These are phyloP conservation scores for Hoplostethus mediterraneus DNA, from an alignment of 2,797 vertebrate species.

Conservation along the genomic window DNA sequence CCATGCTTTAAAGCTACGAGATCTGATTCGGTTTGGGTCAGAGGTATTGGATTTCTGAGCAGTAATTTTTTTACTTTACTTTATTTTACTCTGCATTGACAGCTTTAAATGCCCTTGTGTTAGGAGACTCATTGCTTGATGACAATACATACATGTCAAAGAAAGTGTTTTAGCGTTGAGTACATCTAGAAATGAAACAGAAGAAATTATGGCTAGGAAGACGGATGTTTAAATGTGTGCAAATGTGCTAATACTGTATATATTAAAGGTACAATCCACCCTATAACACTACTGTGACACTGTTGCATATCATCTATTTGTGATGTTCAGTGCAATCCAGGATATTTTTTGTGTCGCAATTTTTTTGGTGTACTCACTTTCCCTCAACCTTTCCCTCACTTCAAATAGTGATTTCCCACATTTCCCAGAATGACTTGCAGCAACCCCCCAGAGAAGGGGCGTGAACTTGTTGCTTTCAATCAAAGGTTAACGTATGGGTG, in stretches of 20 bases:
- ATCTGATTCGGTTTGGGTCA: slow-evolving; percentile 8
- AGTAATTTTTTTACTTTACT: neutral
- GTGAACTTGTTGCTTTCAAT: neutral
- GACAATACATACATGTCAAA: no score
- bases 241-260: neutral
- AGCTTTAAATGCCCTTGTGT: slow-evolving; percentile 1
- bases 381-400: neutral
- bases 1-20: no score
- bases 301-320: neutral
- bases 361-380: neutral
- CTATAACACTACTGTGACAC: neutral
- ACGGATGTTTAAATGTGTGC: neutral
- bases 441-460: neutral
- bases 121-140: neutral
- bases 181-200: no score
- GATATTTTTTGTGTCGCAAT: neutral
- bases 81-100: neutral
- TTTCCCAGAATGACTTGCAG: slow-evolving; percentile 19
- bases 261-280: neutral
- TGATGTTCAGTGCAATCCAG: slow-evolving; percentile 15
- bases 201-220: neutral
- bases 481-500: neutral
- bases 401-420: slow-evolving; percentile 3
- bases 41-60: neutral
- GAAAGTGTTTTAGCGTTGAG: no score